Base-by-base conservation (phyloP, 2,797 vertebrate species). In the Paedocypris micromegethes region DNA sequence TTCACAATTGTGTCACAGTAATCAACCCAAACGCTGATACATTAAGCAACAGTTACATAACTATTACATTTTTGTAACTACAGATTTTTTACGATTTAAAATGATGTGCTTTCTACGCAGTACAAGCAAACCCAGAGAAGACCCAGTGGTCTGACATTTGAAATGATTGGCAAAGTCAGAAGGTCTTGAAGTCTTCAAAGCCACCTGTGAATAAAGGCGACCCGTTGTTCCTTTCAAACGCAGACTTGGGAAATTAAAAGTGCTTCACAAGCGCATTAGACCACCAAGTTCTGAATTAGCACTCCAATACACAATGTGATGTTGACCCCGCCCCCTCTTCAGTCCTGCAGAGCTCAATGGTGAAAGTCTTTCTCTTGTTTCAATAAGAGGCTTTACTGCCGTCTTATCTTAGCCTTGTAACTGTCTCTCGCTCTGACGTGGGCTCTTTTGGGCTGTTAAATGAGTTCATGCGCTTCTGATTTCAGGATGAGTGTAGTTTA, bases 191-290 rank as follows among this genome's bases (percentile, higher is more conserved):
- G 43, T 60, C 72, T 91, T 95, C 92, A 95, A 95, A 95, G 92
- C 88, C 81, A 88, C 82, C 87, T 87, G 90, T 91, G 94, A 96
- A 96, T 93, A 95, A 92, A 92, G 92, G 91, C 90, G 88, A 91
- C 91, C 72, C 94, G 95, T 92, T 91, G 92, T 87, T 92, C 86
- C 90, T 93, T 96, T 95, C 91, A 92, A 92, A 94, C 94, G 92
- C 90, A 88, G 93, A 94, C 89, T 86, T 86, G 90, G 58, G 56
- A 93, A 95, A 96, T 95, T 95, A 94, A 95, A 95, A 94, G 88
- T 92, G 90, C 92, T 96, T 92, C 91, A 91, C 90, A 91, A 92
- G 88, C 90, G 90, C 90, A 92, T 93, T 92, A 92, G 88, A 90
- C 87, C 90, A 91, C 91, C 91, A 90, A 90, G 88, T 91, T 93